Percentiles rank a stretch among this genome's conserved stretches.
Evolutionary conservation across 2,888 invertebrate species (phyloP).

Genomic region (Amphiduros pacificus): DNA sequence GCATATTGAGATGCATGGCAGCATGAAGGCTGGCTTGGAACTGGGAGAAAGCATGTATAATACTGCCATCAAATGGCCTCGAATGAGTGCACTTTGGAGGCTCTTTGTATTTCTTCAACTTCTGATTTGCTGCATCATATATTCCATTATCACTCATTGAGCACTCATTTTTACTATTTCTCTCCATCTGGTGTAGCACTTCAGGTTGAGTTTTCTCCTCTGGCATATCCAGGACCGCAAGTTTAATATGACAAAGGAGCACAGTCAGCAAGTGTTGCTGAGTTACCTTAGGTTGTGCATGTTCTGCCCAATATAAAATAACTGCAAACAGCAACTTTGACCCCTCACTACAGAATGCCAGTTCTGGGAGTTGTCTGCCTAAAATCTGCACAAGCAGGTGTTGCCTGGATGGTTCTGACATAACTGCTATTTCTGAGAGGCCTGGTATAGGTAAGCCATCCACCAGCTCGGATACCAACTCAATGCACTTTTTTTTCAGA

Average conservation of each 20-base stretch:
- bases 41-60: constrained; percentile 52
- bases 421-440: constrained; percentile 8
- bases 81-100: constrained; percentile 29
- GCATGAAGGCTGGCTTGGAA: constrained; percentile 51
- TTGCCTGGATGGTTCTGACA: too few species aligned
- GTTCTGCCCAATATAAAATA: constrained; percentile 36
- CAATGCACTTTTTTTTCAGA: constrained; percentile 21
- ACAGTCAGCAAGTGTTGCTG: constrained; percentile 32
- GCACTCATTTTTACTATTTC: background rate
- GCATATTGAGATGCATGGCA: constrained; percentile 44
- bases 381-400: too few species aligned
- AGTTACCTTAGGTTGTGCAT: constrained; percentile 37
- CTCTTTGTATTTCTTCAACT: constrained; percentile 32
- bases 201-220: background rate
- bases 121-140: constrained; percentile 1
- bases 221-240: background rate
- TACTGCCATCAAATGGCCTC: constrained; percentile 31
- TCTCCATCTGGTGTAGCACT: background rate
- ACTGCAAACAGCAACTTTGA: constrained; percentile 18
- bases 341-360: too few species aligned
- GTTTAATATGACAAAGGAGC: constrained; percentile 29
- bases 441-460: constrained; percentile 4
- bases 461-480: background rate
- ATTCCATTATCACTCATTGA: background rate
- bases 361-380: too few species aligned